A percentile compares a stretch with the other conserved stretches of the same genome.
phyloP scores from a whole-genome alignment of 2,113 vertebrate genomes.

The Xyliphius kryptos region DNA sequence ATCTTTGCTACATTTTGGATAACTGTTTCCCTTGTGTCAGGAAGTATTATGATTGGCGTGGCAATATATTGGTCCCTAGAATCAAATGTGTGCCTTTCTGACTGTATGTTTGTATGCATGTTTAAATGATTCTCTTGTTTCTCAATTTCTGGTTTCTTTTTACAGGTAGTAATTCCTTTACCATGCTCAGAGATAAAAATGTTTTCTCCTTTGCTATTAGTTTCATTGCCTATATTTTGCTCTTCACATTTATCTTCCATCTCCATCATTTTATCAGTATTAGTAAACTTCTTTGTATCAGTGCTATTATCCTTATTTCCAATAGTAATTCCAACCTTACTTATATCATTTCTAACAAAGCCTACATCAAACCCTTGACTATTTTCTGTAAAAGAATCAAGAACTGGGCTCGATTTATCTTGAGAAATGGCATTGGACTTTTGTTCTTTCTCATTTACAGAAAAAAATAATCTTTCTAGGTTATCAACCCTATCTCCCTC shows the following conservation, averaged over 20 bases:
- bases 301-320: too few species aligned
- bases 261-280: slow-evolving; percentile 4
- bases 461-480: slow-evolving; percentile 40
- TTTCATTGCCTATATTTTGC: neutral
- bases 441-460: slow-evolving; percentile 23
- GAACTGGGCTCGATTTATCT: too few species aligned
- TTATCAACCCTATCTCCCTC: slow-evolving; percentile 27
- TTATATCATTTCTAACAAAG: too few species aligned
- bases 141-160: slow-evolving; percentile 30
- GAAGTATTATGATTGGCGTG: slow-evolving; percentile 33
- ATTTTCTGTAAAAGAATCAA: too few species aligned
- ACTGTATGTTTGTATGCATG: slow-evolving; percentile 23
- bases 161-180: neutral
- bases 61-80: slow-evolving; percentile 29
- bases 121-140: slow-evolving; percentile 22
- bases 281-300: too few species aligned
- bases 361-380: too few species aligned
- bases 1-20: slow-evolving; percentile 42
- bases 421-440: slow-evolving; percentile 1
- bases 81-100: slow-evolving; percentile 18
- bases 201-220: slow-evolving; percentile 11
- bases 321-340: too few species aligned
- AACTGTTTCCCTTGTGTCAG: slow-evolving; percentile 24
- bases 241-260: too few species aligned
- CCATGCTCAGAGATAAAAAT: neutral